Evolutionary conservation across 1,140 invertebrate species (phyloP), one percentile per base, ranked within the genome.

Genomic region (Neodiprion fabricii): DNA sequence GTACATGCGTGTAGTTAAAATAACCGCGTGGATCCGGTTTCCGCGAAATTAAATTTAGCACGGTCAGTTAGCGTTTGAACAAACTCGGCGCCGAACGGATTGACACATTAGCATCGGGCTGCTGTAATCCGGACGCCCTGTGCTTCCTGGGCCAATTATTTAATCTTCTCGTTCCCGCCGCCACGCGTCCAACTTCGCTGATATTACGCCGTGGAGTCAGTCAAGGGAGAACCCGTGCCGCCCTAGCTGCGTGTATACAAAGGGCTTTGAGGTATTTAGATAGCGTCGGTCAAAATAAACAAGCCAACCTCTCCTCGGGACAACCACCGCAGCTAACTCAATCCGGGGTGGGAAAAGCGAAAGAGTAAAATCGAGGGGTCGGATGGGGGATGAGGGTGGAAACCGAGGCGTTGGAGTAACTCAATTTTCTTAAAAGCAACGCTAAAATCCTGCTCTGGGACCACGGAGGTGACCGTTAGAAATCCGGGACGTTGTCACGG

Each of bases 261-360:
- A 61, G 53, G 53, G n/a, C 53, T 61, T 61, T 61, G 53, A 61
- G 53, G 53, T 61, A 61, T 61, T 61, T 61, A 61, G 53, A 61
- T 61, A 61, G n/a, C 53, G 53, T 61, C n/a, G 11, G 53, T 61
- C n/a, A 61, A 61, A 61, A 61, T 61, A 61, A 61, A 61, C 53
- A 61, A 61, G 53, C 53, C n/a, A 9, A 61, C 53, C 53, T 61
- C 53, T 40, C 28, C 53, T 17, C 53, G 53, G 53, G 11, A 61
- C 53, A 17, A 17, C 53, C n/a, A 17, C 53, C 53, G 53, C 53
- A 17, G 53, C 53, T 61, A 61, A 61, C n/a, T 61, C 53, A 61
- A 61, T 61, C 53, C 53, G 53, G 53, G n/a, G 53, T 14, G n/a
- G 9, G 53, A 61, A 14, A 5, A 40, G 28, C 5, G 28, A 40